Base-by-base conservation (phyloP, 2,888 invertebrate genomes). In the Amblyjoppa fuscipennis region DNA sequence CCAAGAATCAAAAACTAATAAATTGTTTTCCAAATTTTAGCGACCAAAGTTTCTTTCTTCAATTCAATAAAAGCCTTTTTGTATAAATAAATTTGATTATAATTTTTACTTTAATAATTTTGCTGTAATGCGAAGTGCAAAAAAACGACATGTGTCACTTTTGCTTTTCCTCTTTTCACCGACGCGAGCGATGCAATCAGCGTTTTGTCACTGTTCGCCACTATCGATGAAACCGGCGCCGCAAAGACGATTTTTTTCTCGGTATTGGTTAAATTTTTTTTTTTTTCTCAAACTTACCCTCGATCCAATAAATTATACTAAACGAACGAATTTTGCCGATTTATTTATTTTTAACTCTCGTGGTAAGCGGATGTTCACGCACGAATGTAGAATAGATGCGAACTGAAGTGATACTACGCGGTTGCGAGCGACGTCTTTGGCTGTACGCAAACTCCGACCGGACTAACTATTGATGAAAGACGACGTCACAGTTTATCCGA, bases 371-470 rank as follows among this genome's bases (percentile, higher is more conserved):
- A 13, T 2, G 28, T 28, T 59, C 25, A 59, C 7, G 28, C 25
- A 59, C 13, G 59, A 28, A 59, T 25, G 11, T 59, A 31, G 13
- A 28, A 59, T 31, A 28, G 59, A 59, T 59, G 13, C 28, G 28
- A 31, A 59, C 28, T 59, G 59, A 9, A 59, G 28, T 28, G 59
- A 25, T 28, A 31, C 28, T 9, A 59, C 31, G 59, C 59, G 11
- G 59, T 59, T 25, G 59, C 28, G 11, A 59, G 7, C 28, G 79
- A 64, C 41, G 74, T 73, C 38, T 61, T 53, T 11, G n/a, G 69
- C 81, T 89, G 41, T 80, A 90, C 90, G 90, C 90, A 90, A 88
- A 76, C 90, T 89, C 90, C 86, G 73, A 75, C 31, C 28, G 73
- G 51, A 20, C 53, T 5, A 86, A 83, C 88, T 88, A 90, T 90